Percentiles rank a stretch among this genome's conserved stretches.
phyloP scores from a whole-genome alignment of 2,797 vertebrate genomes.

The Pterois miles region DNA sequence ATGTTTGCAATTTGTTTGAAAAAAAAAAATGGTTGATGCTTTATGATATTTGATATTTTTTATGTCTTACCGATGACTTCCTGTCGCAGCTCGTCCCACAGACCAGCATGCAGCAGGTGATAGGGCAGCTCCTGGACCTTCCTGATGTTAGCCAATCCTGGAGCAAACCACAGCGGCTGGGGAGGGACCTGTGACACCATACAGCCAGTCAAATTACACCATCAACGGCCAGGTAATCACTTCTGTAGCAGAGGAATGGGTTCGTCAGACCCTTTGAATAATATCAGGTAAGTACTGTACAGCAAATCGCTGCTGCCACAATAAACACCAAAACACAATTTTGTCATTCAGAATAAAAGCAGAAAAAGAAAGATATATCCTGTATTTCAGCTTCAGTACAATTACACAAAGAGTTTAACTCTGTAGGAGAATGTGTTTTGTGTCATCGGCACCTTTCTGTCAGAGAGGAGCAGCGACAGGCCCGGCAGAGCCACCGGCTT shows the following conservation, averaged over 20 bases:
- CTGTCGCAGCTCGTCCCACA: constrained; percentile 79
- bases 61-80: constrained; percentile 81
- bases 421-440: neutral
- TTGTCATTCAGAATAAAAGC: neutral
- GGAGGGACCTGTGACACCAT: constrained; percentile 77
- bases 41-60: neutral
- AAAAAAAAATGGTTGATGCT: neutral
- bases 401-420: neutral
- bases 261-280: neutral
- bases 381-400: neutral
- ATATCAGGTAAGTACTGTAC: neutral
- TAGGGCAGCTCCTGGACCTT: constrained; percentile 86
- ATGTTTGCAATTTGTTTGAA: neutral
- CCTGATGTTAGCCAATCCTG: constrained; percentile 79
- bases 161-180: constrained; percentile 88
- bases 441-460: constrained; percentile 83
- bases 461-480: constrained; percentile 78
- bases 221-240: neutral
- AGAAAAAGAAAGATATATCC: neutral
- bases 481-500: constrained; percentile 80
- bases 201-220: constrained; percentile 14
- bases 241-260: neutral
- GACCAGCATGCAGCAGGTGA: constrained; percentile 81
- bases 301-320: neutral
- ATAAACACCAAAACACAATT: neutral